Percentiles rank a stretch among this genome's conserved stretches.
phyloP scores from a whole-genome alignment of 2,797 vertebrate species.

The Enteromius viviparus region DNA sequence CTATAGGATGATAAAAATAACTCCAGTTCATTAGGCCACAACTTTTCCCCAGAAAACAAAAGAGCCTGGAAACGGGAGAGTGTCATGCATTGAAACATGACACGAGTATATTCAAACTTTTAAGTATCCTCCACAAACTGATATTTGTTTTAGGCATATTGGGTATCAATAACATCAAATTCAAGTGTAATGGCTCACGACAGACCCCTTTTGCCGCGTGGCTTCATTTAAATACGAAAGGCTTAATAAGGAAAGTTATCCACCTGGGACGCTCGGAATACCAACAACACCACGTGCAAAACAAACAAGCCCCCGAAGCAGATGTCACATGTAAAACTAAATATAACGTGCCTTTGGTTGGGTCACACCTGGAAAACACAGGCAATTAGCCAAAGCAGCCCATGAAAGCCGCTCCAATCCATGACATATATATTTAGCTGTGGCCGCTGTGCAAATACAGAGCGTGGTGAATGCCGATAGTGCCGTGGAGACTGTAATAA shows the following conservation, averaged over 20 bases:
- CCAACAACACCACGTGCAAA: constrained; percentile 63
- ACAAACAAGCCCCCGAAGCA: constrained; percentile 70
- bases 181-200: constrained; percentile 15
- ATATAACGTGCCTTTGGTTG: constrained; percentile 71
- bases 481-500: constrained; percentile 31
- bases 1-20: constrained; percentile 54
- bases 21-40: constrained; percentile 11
- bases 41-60: background rate
- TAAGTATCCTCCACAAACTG: constrained; percentile 35
- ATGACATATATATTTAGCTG: constrained; percentile 47
- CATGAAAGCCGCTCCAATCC: constrained; percentile 49
- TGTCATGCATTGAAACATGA: constrained; percentile 24
- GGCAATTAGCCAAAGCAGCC: constrained; percentile 59
- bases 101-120: constrained; percentile 42
- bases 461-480: constrained; percentile 18
- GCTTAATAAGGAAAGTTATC: constrained; percentile 64
- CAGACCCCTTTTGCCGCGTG: background rate
- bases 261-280: constrained; percentile 66
- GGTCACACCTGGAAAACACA: constrained; percentile 69
- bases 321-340: constrained; percentile 74
- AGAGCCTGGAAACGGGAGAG: background rate
- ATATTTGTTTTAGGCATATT: constrained; percentile 44
- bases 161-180: constrained; percentile 43
- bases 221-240: constrained; percentile 61
- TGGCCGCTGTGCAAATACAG: constrained; percentile 57